Evolutionary conservation across 1,140 invertebrate species (phyloP).

Genomic region (Drosophila bocki): DNA sequence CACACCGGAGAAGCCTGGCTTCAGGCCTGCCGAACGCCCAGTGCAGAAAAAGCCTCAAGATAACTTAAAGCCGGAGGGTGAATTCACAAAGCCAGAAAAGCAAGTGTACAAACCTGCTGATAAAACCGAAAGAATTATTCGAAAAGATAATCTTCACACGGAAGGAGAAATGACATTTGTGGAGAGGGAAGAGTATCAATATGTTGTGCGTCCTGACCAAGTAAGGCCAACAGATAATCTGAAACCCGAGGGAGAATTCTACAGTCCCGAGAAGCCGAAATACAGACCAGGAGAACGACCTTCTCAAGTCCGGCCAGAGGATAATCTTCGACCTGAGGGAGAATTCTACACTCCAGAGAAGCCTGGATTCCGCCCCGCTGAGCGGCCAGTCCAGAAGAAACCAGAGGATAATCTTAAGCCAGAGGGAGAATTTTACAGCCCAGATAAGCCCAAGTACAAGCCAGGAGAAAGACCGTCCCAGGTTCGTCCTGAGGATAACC

Average conservation of each 20-base stretch:
- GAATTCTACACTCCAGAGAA: slow-evolving; percentile 86
- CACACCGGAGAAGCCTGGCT: slow-evolving; percentile 83
- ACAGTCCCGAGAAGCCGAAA: too few relatives aligned
- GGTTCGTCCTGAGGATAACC: slow-evolving; percentile 87
- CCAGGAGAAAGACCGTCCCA: slow-evolving; percentile 86
- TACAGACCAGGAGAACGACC: too few relatives aligned
- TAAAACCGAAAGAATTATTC: slow-evolving; percentile 86
- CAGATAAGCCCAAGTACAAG: slow-evolving; percentile 80
- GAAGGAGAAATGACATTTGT: slow-evolving; percentile 87
- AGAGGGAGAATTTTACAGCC: slow-evolving; percentile 86
- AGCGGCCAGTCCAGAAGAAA: neutral
- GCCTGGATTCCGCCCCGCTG: slow-evolving; percentile 33
- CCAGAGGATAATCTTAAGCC: slow-evolving; percentile 86
- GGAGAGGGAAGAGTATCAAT: slow-evolving; percentile 83
- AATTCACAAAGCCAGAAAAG: slow-evolving; percentile 85
- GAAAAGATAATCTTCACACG: slow-evolving; percentile 87
- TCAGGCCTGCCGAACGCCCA: slow-evolving; percentile 86
- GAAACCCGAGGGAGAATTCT: slow-evolving; percentile 5
- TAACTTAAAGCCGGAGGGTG: slow-evolving; percentile 88
- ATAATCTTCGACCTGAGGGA: slow-evolving; percentile 48
- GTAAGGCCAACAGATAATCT: slow-evolving; percentile 88
- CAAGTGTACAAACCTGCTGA: slow-evolving; percentile 87
- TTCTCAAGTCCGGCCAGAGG: too few relatives aligned
- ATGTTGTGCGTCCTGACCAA: slow-evolving; percentile 87
- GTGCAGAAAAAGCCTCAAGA: slow-evolving; percentile 83